Evolutionary conservation across 1,140 invertebrate species (phyloP), one percentile per base, ranked within the genome.

Genomic region (Fopius arisanus): DNA sequence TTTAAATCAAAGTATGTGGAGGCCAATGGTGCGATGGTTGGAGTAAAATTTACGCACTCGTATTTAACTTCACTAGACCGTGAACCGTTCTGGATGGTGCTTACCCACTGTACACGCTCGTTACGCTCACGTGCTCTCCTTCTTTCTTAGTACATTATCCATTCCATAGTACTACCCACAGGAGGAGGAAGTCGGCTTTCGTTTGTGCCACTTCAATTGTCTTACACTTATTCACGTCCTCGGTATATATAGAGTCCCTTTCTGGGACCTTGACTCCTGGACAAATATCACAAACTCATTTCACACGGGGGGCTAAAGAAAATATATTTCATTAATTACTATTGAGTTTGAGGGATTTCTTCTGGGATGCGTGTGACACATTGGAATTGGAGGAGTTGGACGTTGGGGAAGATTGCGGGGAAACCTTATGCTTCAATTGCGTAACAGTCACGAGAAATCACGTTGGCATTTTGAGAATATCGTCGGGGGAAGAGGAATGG

Each of bases 21-120:
- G 41, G 40, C 14, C n/a, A 74, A 33, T 59, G 37, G 12, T 63
- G 31, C 65, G 19, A 12, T 37, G 33, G 33, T 65, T 43, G 51
- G 48, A 69, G 72, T 37, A 43, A 40, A 74, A 69, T 69, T 74
- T 74, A 75, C 74, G 68, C 74, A 71, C 67, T 75, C 72, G 74
- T 78, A 78, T 82, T 83, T 83, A 82, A 83, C 78, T 81, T 79
- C 80, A 82, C 77, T 80, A 78, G 78, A 82, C 79, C 82, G 79
- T 81, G 78, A 80, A 81, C 29, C 77, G 79, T 82, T 83, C 78
- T 80, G 78, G 63, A 68, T 68, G 54, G 67, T 68, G 72, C 77
- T 78, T 80, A 80, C 77, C 77, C 78, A 78, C 72, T 77, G 78
- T 78, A 78, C 78, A 80, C 79, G 78, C 78, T 77, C 75, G 73